Base-by-base conservation (phyloP, 2,888 invertebrate genomes). In the Parapristionchus giblindavisi region DNA sequence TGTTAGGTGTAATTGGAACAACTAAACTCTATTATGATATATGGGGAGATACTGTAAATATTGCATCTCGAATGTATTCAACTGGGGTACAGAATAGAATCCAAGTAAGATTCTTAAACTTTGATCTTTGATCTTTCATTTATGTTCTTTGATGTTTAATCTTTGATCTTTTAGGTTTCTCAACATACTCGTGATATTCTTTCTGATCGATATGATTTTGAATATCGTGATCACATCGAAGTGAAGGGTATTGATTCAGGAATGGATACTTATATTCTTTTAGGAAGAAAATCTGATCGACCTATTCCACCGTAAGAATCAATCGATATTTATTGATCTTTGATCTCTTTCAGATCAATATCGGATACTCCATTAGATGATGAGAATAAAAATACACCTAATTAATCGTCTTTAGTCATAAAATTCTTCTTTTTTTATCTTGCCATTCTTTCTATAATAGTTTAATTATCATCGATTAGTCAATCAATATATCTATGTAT, bases 41-140 rank as follows among this genome's bases (percentile, higher is more conserved):
- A 84, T 98, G 97, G 97, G 97, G 97, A 0, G 97, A 98, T 89
- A 95, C 97, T 0, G 97, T 98, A 52, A 98, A 98, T 89, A 95
- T 97, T 76, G 95, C 97, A 0, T 94, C 94, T 8, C 91, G 97
- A 73, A 98, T 98, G 98, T 97, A 98, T 89, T 94, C 95, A 0
- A 97, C 96, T 0, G 97, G 97, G 0, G 92, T 96, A 14, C 91
- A 93, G 3, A 93, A 94, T 76, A 91, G 93, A 66, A 93, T 96
- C 81, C 90, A 90, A 84, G 90, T 90, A 43, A 63, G 73, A 54
- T 5, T n/a, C 8, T 14, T 32, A n/a, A 1, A 14, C 3, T 52
- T 34, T 24, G 24, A 54, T 6, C 24, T 43, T 8, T 17, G 43
- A 8, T 14, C 8, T 36, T 60, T 17, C 4, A 38, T 8, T 24